Evolutionary conservation across 1,140 invertebrate species (phyloP).

Genomic region (Lineus longissimus): DNA sequence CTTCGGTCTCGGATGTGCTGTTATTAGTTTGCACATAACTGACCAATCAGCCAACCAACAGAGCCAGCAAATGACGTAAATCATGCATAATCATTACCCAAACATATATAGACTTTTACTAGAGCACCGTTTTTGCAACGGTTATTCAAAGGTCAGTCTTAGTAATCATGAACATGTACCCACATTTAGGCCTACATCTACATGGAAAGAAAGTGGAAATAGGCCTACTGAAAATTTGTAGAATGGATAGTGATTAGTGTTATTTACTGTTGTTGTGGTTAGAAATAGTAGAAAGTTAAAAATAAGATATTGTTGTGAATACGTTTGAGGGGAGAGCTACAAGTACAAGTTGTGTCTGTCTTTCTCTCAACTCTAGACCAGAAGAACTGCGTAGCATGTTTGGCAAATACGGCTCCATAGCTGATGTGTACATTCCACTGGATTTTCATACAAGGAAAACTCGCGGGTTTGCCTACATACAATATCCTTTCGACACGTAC

Average conservation of each 20-base stretch:
- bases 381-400: slow-evolving; percentile 55
- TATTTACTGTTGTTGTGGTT: not conserved
- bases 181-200: no score
- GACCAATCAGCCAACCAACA: no score
- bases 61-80: no score
- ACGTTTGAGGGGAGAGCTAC: not conserved
- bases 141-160: no score
- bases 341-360: slow-evolving; percentile 8
- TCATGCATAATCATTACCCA: no score
- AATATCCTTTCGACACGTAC: slow-evolving; percentile 49
- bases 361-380: slow-evolving; percentile 28
- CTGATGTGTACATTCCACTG: slow-evolving; percentile 57
- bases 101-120: no score
- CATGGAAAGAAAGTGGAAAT: no score
- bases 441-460: slow-evolving; percentile 56
- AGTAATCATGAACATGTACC: no score
- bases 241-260: not conserved
- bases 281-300: not conserved
- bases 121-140: no score
- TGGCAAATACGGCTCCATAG: slow-evolving; percentile 56
- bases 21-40: no score
- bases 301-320: not conserved
- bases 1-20: no score
- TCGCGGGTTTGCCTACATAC: slow-evolving; percentile 58
- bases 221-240: not conserved